A percentile compares a stretch with the other conserved stretches of the same genome.
Evolutionary conservation across 2,888 invertebrate species (phyloP).

Genomic region (Drosophila putrida): DNA sequence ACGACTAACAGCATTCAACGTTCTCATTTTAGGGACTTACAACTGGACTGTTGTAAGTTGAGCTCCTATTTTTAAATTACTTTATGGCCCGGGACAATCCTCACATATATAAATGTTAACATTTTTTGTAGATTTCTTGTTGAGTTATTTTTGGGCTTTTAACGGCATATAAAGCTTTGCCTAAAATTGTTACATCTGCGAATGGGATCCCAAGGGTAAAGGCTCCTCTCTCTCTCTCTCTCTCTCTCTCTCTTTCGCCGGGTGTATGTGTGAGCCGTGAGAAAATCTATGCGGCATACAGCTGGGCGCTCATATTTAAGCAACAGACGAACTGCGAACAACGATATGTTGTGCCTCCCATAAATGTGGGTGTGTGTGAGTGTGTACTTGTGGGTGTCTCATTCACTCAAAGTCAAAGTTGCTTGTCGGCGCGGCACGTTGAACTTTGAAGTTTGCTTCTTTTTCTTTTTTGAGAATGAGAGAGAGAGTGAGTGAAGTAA

Average conservation of each 20-base stretch:
- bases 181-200: neutral
- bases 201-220: neutral
- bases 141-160: constrained; percentile 16
- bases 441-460: constrained; percentile 67
- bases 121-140: constrained; percentile 13
- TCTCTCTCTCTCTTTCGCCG: neutral
- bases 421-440: constrained; percentile 51
- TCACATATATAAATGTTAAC: constrained; percentile 38
- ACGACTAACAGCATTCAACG: constrained; percentile 5
- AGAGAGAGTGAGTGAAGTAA: constrained; percentile 26
- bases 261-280: constrained; percentile 59
- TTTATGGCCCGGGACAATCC: constrained; percentile 51
- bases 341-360: constrained; percentile 48
- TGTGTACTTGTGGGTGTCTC: constrained; percentile 23
- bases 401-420: constrained; percentile 49
- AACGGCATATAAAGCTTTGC: neutral
- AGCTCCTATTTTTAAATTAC: constrained; percentile 72
- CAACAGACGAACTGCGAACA: constrained; percentile 35
- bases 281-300: constrained; percentile 79
- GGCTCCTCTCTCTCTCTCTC: constrained; percentile 8
- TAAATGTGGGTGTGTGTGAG: constrained; percentile 31
- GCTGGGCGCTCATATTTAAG: constrained; percentile 73
- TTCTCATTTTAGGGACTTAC: constrained; percentile 8
- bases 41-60: constrained; percentile 28
- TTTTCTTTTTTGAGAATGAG: constrained; percentile 12